Percentiles rank a stretch among this genome's conserved stretches.
phyloP scores from a whole-genome alignment of 2,888 invertebrate species.

The Diachrysia chrysitis region DNA sequence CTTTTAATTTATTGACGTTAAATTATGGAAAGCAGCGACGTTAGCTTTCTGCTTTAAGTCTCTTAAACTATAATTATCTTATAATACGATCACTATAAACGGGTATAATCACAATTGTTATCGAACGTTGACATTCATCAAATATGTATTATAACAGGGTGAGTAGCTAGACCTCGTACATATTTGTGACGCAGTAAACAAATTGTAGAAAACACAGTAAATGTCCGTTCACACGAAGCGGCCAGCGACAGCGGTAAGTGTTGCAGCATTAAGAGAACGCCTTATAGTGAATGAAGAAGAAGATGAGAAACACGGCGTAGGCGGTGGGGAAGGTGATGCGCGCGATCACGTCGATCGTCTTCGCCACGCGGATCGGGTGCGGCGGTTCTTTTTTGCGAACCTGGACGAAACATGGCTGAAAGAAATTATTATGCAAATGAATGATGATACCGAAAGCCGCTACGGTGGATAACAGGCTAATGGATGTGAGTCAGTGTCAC shows the following conservation, averaged over 20 bases:
- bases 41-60: constrained; percentile 65
- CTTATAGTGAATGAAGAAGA: constrained; percentile 98
- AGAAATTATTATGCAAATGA: constrained; percentile 84
- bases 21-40: constrained; percentile 72
- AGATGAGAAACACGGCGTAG: constrained; percentile 97
- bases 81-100: constrained; percentile 69
- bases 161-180: constrained; percentile 66
- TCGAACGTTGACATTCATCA: constrained; percentile 72
- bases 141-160: constrained; percentile 68
- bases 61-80: constrained; percentile 69
- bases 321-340: constrained; percentile 98
- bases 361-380: constrained; percentile 97
- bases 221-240: constrained; percentile 75
- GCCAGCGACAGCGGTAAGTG: constrained; percentile 67
- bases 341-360: constrained; percentile 98
- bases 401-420: constrained; percentile 94
- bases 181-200: constrained; percentile 71
- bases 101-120: constrained; percentile 77
- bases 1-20: constrained; percentile 56
- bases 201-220: constrained; percentile 71
- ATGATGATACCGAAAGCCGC: constrained; percentile 77
- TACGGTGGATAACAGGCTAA: constrained; percentile 66
- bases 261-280: constrained; percentile 92
- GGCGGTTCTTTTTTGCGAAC: constrained; percentile 97
- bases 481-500: constrained; percentile 39